phyloP scores from a whole-genome alignment of 2,113 vertebrate species.

The Petrocephalus microphthalmus region DNA sequence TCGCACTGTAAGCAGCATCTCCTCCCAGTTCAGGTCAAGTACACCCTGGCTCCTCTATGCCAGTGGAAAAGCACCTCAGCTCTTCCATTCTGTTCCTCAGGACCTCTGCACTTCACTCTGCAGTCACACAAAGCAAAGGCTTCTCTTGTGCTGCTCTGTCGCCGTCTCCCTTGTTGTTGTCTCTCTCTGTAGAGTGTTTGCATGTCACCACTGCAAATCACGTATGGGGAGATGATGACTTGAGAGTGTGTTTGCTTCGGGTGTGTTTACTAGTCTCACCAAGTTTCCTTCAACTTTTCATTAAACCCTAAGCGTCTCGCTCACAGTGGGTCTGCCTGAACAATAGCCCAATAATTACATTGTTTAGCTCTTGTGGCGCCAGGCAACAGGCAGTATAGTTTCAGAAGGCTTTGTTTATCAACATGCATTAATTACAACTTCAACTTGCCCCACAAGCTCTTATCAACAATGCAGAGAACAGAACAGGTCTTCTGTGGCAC shows the following conservation, averaged over 20 bases:
- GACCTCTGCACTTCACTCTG: background rate
- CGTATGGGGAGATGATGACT: background rate
- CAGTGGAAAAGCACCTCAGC: background rate
- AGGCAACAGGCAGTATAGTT: constrained; percentile 6
- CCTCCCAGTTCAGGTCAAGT: background rate
- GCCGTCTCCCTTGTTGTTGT: background rate
- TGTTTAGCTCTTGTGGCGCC: constrained; percentile 13
- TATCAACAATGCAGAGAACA: background rate
- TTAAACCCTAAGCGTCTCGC: background rate
- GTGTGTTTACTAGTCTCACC: background rate
- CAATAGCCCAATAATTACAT: background rate
- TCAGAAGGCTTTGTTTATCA: constrained; percentile 11
- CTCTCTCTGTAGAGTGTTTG: background rate
- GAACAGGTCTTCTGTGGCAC: background rate
- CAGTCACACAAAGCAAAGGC: background rate
- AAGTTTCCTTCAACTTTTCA: background rate
- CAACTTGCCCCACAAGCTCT: background rate
- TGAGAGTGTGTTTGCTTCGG: background rate
- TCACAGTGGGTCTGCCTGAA: background rate
- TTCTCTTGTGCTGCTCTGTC: background rate
- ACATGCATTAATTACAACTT: constrained; percentile 3
- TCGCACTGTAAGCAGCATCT: background rate
- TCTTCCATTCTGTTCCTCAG: background rate
- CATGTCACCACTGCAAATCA: background rate
- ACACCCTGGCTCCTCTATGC: background rate